Evolutionary conservation across 2,113 vertebrate genomes (phyloP).

Genomic region (Phrynosoma blainvillii): DNA sequence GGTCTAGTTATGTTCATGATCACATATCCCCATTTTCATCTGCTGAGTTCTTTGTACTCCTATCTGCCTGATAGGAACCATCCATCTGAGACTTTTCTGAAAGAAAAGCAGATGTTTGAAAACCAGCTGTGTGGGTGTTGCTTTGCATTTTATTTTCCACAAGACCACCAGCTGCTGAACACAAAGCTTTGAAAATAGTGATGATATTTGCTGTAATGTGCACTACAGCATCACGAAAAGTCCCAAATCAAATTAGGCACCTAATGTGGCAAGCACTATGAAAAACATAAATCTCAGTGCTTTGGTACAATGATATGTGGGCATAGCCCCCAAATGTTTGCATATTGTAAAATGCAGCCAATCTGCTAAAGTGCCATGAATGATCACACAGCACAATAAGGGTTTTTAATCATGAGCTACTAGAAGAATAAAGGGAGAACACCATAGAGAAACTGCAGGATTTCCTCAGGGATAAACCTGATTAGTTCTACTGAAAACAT

Average conservation of each 20-base stretch:
- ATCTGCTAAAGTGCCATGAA: constrained; percentile 11
- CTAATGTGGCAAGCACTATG: constrained; percentile 7
- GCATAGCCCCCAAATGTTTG: neutral
- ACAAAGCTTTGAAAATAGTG: neutral
- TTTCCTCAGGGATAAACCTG: constrained; percentile 18
- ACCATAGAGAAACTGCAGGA: neutral
- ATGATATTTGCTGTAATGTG: constrained; percentile 18
- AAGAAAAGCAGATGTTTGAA: constrained; percentile 23
- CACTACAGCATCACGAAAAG: constrained; percentile 2
- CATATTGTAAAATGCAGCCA: constrained; percentile 20
- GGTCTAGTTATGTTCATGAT: neutral
- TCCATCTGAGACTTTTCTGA: neutral
- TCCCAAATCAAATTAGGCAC: constrained; percentile 40
- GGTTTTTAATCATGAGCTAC: constrained; percentile 21
- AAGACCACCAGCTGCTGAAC: constrained; percentile 15
- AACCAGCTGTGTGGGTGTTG: neutral
- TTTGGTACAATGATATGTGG: neutral
- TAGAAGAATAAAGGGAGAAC: neutral
- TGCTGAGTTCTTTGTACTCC: constrained; percentile 4
- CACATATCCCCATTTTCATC: neutral
- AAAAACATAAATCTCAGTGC: constrained; percentile 13
- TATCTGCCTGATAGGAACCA: neutral
- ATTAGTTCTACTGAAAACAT: constrained; percentile 23
- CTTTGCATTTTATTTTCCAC: constrained; percentile 7
- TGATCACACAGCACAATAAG: neutral